Base-by-base conservation (phyloP, 2,797 vertebrate species). In the Natrix natrix region DNA sequence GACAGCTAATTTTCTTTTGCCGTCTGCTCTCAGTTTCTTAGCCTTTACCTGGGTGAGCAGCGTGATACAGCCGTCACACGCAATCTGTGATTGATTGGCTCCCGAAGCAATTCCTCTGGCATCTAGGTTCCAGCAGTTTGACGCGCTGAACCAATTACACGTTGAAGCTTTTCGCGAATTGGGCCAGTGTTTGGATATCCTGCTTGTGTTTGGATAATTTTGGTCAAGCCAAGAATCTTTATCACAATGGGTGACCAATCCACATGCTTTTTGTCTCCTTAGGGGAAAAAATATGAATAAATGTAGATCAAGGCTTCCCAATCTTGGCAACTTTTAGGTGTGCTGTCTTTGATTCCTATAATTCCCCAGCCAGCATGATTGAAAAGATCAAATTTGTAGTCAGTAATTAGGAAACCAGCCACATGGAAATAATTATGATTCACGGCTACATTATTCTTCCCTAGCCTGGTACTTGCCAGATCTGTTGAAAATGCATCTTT, bases 1-100 rank as follows among this genome's bases (percentile, higher is more conserved):
- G 69, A 91, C 89, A 91, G 83, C 54, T 93, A 57, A 92, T 86
- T 93, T 94, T 91, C 54, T 93, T 92, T 86, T 90, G 61, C 89
- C 88, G 54, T 88, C 52, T 60, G 88, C 69, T 88, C 57, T 87
- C 54, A 32, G 28, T 28, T 61, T 88, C n/a, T 26, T 93, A 93
- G 57, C 61, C 91, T 88, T 54, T 17, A 74, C 26, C 12, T 90
- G 60, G 43, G 32, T 26, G 78, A 90, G 69, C 52, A 87, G 89
- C 57, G 5, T 83, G 74, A 5, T 12, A 56, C 28, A 92, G 88
- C 56, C 93, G 69, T 92, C 90, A 61, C 2, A 20, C 14, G 7
- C 2, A n/a, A 86, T 83, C 52, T 61, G 83, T 86, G 43, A n/a
- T 66, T 54, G 37, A n/a, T 5, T 57, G 88, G 16, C 8, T 83